Evolutionary conservation across 1,140 invertebrate genomes (phyloP).

Genomic region (Polypedilum pembai): DNA sequence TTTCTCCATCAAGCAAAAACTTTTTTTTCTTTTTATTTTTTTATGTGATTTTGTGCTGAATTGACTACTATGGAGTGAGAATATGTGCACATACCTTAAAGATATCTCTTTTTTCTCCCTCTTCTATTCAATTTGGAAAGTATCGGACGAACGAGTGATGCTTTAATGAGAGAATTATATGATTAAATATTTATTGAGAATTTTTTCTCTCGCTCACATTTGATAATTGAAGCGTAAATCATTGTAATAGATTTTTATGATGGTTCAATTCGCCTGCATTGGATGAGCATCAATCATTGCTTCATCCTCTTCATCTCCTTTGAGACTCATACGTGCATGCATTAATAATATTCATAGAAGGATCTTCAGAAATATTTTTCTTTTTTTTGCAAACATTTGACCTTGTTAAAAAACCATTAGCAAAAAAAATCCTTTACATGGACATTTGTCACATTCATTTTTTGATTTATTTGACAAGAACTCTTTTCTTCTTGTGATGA

Average conservation of each 20-base stretch:
- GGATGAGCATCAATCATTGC: background rate
- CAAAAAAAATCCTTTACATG: background rate
- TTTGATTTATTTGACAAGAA: background rate
- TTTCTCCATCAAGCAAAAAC: conserved; percentile 9
- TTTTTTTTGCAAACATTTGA: background rate
- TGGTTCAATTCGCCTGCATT: background rate
- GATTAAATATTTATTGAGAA: background rate
- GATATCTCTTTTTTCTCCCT: too few species aligned
- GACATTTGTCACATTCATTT: background rate
- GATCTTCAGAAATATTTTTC: background rate
- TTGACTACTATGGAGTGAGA: background rate
- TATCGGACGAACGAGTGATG: background rate
- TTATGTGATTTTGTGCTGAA: background rate
- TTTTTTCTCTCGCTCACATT: background rate
- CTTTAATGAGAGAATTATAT: background rate
- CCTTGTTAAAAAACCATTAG: conserved; percentile 12
- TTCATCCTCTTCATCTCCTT: background rate
- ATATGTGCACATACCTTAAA: background rate
- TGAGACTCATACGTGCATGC: background rate
- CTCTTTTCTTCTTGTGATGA: background rate
- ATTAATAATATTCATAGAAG: background rate
- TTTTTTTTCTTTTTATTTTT: background rate
- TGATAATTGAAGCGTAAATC: conserved; percentile 17
- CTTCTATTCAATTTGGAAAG: background rate
- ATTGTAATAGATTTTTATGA: conserved; percentile 14